Evolutionary conservation across 2,888 invertebrate species (phyloP).

Genomic region (Chymomyza fuscimana): DNA sequence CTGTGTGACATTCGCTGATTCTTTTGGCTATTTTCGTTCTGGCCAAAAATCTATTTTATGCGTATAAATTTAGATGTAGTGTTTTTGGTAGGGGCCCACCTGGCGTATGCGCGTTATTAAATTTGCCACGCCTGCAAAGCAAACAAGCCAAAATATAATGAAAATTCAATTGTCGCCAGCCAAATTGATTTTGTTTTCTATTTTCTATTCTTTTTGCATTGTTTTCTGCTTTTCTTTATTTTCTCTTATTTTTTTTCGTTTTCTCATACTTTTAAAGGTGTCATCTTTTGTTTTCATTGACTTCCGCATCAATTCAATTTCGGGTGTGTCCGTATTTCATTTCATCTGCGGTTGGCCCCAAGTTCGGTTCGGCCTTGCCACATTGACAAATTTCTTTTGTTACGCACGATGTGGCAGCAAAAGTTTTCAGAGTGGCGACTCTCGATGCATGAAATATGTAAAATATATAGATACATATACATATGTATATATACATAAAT

Average conservation of each 20-base stretch:
- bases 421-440: neutral
- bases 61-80: slow-evolving; percentile 3
- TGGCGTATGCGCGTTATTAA: slow-evolving; percentile 21
- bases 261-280: slow-evolving; percentile 10
- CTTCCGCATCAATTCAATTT: slow-evolving; percentile 10
- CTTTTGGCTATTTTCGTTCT: neutral
- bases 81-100: slow-evolving; percentile 25
- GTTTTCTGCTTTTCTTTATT: neutral
- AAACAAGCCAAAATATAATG: neutral
- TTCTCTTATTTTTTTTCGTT: neutral
- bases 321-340: neutral
- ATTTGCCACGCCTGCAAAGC: slow-evolving; percentile 7
- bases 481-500: neutral
- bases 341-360: neutral
- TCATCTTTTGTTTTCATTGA: slow-evolving; percentile 15
- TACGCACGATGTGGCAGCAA: neutral
- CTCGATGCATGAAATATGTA: neutral
- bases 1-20: slow-evolving; percentile 3
- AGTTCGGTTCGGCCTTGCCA: neutral
- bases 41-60: neutral
- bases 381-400: slow-evolving; percentile 6
- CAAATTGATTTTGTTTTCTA: slow-evolving; percentile 3
- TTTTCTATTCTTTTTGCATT: neutral
- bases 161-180: slow-evolving; percentile 2
- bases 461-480: neutral